A percentile compares a stretch with the other conserved stretches of the same genome.
phyloP scores from a whole-genome alignment of 2,797 vertebrate species.

The Coccyzus lansbergi region DNA sequence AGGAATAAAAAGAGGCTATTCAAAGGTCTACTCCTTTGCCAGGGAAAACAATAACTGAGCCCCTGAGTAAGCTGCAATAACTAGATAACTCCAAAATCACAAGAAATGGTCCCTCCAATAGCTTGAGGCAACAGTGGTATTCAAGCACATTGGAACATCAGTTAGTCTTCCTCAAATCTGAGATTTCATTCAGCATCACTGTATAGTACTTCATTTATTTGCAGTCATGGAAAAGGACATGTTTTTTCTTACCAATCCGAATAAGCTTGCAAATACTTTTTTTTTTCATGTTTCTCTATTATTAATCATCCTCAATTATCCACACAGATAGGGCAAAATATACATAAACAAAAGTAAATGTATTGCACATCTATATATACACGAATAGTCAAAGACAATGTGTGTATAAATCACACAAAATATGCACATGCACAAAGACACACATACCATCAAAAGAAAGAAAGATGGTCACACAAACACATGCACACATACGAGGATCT shows the following conservation, averaged over 20 bases:
- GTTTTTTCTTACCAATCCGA: neutral
- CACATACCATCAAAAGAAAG: neutral
- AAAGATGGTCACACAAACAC: neutral
- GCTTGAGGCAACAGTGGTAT: neutral
- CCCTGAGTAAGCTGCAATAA: neutral
- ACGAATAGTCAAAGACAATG: neutral
- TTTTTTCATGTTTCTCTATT: neutral
- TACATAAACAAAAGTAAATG: neutral
- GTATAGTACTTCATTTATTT: neutral
- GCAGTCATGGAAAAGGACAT: neutral
- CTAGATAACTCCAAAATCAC: neutral
- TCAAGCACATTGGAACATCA: neutral
- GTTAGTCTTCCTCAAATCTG: neutral
- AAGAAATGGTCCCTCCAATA: neutral
- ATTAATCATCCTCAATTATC: neutral
- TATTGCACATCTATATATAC: neutral
- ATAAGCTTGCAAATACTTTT: neutral
- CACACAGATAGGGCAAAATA: neutral
- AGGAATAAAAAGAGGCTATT: neutral
- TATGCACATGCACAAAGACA: neutral
- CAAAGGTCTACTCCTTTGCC: neutral
- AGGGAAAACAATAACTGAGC: neutral
- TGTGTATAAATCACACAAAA: neutral
- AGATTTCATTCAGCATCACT: neutral
- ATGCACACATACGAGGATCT: neutral